A percentile compares a stretch with the other conserved stretches of the same genome.
These are phyloP conservation scores for Amniataba percoides DNA, from an alignment of 2,797 vertebrate species.

Conservation along the genomic window DNA sequence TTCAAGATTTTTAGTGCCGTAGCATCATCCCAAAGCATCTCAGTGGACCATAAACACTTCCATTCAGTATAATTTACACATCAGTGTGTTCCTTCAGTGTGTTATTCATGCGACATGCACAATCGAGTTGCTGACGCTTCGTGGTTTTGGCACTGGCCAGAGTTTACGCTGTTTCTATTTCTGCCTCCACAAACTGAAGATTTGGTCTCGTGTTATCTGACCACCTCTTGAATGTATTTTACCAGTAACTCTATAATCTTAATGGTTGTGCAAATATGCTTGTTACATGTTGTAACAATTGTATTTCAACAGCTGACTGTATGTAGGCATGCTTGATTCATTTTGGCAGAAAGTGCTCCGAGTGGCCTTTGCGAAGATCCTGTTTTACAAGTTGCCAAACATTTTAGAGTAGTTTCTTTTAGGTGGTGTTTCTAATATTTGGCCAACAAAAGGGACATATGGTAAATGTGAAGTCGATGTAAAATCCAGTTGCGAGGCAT, in stretches of 20 bases:
- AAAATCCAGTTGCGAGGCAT: conserved; percentile 25
- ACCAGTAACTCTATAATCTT: conserved; percentile 72
- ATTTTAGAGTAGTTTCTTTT: conserved; percentile 57
- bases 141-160: conserved; percentile 34
- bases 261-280: conserved; percentile 63
- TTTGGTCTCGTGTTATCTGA: conserved; percentile 60
- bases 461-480: conserved; percentile 33
- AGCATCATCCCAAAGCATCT: conserved; percentile 1
- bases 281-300: conserved; percentile 65
- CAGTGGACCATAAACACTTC: neutral
- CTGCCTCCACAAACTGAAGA: conserved; percentile 52
- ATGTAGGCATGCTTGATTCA: conserved; percentile 85
- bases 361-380: conserved; percentile 85
- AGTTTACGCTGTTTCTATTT: conserved; percentile 42
- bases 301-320: conserved; percentile 78
- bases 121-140: conserved; percentile 28
- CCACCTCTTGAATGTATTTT: conserved; percentile 79
- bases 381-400: conserved; percentile 66
- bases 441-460: conserved; percentile 36
- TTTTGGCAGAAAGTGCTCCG: conserved; percentile 81
- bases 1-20: neutral
- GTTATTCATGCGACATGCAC: conserved; percentile 40
- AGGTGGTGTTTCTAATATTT: conserved; percentile 53
- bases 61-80: neutral
- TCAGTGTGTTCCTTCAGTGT: conserved; percentile 24